These are phyloP conservation scores for Catamblyrhynchus diadema DNA, from an alignment of 2,797 vertebrate genomes.

Conservation along the genomic window DNA sequence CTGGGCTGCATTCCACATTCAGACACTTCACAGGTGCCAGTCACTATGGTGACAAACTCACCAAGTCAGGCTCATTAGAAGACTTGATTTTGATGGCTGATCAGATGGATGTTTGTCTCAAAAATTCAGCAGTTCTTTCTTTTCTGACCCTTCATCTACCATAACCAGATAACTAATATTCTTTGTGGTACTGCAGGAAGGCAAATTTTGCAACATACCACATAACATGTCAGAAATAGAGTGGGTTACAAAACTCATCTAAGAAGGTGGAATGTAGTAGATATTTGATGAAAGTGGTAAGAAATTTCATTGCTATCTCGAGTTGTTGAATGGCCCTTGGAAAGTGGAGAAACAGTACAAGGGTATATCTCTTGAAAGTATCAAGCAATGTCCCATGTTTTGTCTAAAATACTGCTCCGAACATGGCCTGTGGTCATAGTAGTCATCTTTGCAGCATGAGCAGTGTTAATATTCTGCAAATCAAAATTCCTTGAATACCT, in stretches of 20 bases:
- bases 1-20: not conserved
- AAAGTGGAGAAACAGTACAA: not conserved
- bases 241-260: rapidly evolving
- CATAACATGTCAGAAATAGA: not conserved
- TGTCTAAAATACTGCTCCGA: not conserved
- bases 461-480: not conserved
- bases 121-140: not conserved
- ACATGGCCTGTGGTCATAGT: not conserved
- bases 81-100: not conserved
- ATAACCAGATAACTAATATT: not conserved
- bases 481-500: not conserved
- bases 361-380: not conserved
- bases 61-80: not conserved
- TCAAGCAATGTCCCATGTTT: not conserved
- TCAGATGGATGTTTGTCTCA: not conserved
- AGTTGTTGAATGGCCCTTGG: not conserved
- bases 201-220: not conserved
- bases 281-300: not conserved
- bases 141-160: not conserved
- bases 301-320: not conserved
- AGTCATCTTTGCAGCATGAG: not conserved
- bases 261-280: not conserved
- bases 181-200: not conserved
- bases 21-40: not conserved
- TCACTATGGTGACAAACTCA: not conserved